A percentile compares a stretch with the other conserved stretches of the same genome.
Evolutionary conservation across 35 echinoderm and acorn worm species (phyloP).

Genomic region (Hemicentrotus pulcherrimus): DNA sequence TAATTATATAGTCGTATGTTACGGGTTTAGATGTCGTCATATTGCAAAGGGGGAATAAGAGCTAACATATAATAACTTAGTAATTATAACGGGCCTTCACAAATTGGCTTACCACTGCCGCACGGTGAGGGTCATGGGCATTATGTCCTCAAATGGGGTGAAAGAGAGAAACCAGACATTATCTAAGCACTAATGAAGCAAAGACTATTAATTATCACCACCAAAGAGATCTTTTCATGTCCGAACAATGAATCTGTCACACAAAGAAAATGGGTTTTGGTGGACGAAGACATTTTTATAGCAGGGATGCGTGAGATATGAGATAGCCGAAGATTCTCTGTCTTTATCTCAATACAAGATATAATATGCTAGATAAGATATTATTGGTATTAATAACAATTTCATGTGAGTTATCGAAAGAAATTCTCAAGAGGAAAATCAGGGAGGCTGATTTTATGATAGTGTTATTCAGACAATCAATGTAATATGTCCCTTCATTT

Average conservation of each 20-base stretch:
- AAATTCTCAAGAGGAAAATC: background rate
- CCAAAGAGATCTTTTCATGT: constrained; percentile 36
- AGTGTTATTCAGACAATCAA: background rate
- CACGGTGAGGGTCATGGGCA: background rate
- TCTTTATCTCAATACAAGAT: background rate
- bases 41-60: no score
- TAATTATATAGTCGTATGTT: no score
- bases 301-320: background rate
- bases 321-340: background rate
- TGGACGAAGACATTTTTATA: constrained; percentile 13
- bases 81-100: background rate
- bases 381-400: background rate
- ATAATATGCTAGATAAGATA: background rate
- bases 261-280: constrained; percentile 41
- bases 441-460: background rate
- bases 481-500: background rate
- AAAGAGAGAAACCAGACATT: background rate
- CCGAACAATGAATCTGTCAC: constrained; percentile 51
- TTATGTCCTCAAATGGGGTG: constrained; percentile 39
- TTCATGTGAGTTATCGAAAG: background rate
- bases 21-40: no score
- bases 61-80: no score
- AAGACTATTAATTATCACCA: constrained; percentile 52
- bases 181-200: constrained; percentile 42
- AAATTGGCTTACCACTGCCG: background rate